Evolutionary conservation across 2,113 vertebrate genomes (phyloP).

Genomic region (Caranx melampygus): DNA sequence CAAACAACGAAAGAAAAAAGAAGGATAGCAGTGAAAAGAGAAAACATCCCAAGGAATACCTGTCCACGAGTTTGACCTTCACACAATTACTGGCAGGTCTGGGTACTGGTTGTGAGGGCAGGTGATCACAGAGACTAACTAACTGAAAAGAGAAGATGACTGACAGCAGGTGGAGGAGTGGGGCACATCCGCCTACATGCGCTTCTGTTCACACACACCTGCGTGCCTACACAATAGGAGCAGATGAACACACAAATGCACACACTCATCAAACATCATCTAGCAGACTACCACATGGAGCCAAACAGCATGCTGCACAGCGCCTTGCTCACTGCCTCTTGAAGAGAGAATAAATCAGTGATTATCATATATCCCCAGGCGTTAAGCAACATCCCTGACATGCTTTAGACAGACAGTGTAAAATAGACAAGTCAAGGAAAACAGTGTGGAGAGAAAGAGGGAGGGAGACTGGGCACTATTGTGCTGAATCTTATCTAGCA

Average conservation of each 20-base stretch:
- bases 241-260: constrained; percentile 19
- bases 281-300: constrained; percentile 39
- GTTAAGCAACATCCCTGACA: constrained; percentile 47
- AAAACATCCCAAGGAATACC: constrained; percentile 7
- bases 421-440: background rate
- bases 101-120: constrained; percentile 6
- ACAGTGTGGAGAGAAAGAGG: background rate
- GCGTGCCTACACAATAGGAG: background rate
- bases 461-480: background rate
- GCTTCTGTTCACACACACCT: constrained; percentile 1
- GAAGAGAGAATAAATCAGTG: constrained; percentile 63
- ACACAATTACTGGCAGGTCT: constrained; percentile 56
- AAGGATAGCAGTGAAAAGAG: background rate
- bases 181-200: constrained; percentile 4
- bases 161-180: constrained; percentile 46
- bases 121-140: constrained; percentile 51
- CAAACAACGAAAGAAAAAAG: background rate
- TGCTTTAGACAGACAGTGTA: constrained; percentile 29
- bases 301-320: constrained; percentile 39
- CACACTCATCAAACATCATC: constrained; percentile 59
- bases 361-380: constrained; percentile 65
- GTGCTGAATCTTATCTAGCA: constrained; percentile 2
- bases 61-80: constrained; percentile 60
- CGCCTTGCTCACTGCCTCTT: constrained; percentile 22
- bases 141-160: constrained; percentile 31